phyloP scores from a whole-genome alignment of 2,113 vertebrate species.

The Panthera tigris region DNA sequence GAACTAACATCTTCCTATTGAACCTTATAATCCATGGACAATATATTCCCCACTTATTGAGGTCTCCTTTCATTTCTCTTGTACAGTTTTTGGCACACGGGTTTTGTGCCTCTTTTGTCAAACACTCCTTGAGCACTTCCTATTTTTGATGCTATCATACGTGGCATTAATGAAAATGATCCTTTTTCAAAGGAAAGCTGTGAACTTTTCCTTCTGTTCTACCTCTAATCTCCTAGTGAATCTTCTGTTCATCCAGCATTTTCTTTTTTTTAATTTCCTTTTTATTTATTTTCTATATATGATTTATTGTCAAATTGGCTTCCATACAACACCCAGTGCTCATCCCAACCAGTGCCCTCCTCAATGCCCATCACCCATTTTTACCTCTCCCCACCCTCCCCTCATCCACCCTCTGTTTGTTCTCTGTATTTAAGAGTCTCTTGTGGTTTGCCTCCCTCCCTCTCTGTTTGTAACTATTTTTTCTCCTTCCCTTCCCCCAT shows the following conservation, averaged over 20 bases:
- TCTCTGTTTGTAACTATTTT: no score
- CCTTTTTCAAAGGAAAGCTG: not conserved
- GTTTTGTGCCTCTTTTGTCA: not conserved
- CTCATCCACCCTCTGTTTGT: no score
- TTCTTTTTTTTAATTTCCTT: not conserved
- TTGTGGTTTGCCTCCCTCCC: no score
- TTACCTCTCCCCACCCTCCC: no score
- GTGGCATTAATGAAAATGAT: not conserved
- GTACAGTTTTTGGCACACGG: not conserved
- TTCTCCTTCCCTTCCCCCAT: no score
- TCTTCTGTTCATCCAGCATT: not conserved
- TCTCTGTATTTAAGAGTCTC: no score
- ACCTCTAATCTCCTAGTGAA: not conserved
- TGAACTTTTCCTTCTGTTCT: not conserved
- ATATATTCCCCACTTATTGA: not conserved
- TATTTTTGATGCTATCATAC: conserved; percentile 18
- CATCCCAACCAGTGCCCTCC: no score
- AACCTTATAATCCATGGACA: not conserved
- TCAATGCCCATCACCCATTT: no score
- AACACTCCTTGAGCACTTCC: not conserved
- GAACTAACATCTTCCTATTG: not conserved
- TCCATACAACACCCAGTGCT: no score
- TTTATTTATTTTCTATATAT: no score
- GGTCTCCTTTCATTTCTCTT: not conserved
- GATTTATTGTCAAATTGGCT: no score